These are phyloP conservation scores for Opisthocomus hoazin DNA, from an alignment of 2,113 vertebrate genomes.

Conservation along the genomic window DNA sequence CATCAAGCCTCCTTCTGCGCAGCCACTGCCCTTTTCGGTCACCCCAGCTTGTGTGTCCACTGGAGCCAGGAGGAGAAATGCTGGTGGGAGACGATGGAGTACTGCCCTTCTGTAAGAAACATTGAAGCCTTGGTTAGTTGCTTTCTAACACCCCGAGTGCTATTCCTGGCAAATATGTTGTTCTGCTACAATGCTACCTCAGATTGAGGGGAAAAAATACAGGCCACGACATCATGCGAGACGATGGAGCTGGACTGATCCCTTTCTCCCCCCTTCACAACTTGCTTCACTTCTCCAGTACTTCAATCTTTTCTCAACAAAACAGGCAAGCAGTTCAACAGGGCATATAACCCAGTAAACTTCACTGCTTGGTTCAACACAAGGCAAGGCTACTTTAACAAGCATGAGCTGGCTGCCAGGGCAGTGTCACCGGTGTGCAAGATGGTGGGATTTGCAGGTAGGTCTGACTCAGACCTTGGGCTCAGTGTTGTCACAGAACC, in stretches of 20 bases:
- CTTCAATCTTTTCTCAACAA: neutral
- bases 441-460: neutral
- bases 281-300: neutral
- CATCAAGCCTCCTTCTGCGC: conserved; percentile 90
- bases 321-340: neutral
- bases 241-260: neutral
- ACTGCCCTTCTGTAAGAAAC: conserved; percentile 82
- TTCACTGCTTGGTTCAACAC: neutral
- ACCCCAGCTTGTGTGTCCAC: conserved; percentile 79
- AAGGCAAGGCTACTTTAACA: neutral
- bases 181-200: neutral
- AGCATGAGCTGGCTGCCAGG: neutral
- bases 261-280: neutral
- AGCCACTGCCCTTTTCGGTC: conserved; percentile 95
- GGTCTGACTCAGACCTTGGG: neutral
- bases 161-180: neutral
- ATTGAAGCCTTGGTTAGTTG: neutral
- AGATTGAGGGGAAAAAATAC: neutral
- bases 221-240: neutral
- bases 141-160: neutral
- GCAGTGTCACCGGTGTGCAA: neutral
- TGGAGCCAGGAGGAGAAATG: conserved; percentile 73
- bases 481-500: neutral
- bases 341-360: neutral
- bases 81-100: conserved; percentile 91